Percentiles rank a stretch among this genome's conserved stretches.
Conservation (phyloP, 1,140 invertebrate genomes). For the Brevipalpus yothersi region DNA sequence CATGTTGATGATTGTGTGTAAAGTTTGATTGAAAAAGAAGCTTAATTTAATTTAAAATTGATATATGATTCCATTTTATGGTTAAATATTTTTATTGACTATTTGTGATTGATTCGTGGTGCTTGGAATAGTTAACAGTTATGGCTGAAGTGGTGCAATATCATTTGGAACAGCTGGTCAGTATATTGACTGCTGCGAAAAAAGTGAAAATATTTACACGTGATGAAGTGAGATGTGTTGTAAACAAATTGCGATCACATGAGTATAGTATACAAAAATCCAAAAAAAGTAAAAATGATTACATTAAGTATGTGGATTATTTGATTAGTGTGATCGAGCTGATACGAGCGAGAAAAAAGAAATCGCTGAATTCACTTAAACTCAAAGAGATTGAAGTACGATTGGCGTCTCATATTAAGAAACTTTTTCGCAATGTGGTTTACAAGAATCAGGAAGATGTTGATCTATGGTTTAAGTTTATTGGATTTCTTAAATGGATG, state of each 20-base stretch:
- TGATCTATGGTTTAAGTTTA: slow-evolving; percentile 39
- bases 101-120: no score
- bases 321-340: slow-evolving; percentile 38
- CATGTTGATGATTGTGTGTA: no score
- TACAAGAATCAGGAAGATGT: slow-evolving; percentile 35
- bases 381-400: slow-evolving; percentile 35
- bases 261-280: slow-evolving; percentile 41
- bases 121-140: neutral
- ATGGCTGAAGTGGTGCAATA: slow-evolving; percentile 51
- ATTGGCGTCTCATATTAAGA: slow-evolving; percentile 34
- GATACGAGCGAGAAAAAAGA: slow-evolving; percentile 24
- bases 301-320: slow-evolving; percentile 41
- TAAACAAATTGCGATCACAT: slow-evolving; percentile 36
- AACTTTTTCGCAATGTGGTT: slow-evolving; percentile 27
- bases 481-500: slow-evolving; percentile 39
- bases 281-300: slow-evolving; percentile 40
- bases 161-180: slow-evolving; percentile 40
- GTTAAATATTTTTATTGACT: no score
- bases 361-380: slow-evolving; percentile 22
- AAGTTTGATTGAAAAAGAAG: no score
- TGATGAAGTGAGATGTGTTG: slow-evolving; percentile 37
- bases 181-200: slow-evolving; percentile 41
- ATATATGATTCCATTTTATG: no score
- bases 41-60: no score
- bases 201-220: slow-evolving; percentile 35